Conservation (phyloP, 2,888 invertebrate genomes). For the Ceratothoa steindachneri region DNA sequence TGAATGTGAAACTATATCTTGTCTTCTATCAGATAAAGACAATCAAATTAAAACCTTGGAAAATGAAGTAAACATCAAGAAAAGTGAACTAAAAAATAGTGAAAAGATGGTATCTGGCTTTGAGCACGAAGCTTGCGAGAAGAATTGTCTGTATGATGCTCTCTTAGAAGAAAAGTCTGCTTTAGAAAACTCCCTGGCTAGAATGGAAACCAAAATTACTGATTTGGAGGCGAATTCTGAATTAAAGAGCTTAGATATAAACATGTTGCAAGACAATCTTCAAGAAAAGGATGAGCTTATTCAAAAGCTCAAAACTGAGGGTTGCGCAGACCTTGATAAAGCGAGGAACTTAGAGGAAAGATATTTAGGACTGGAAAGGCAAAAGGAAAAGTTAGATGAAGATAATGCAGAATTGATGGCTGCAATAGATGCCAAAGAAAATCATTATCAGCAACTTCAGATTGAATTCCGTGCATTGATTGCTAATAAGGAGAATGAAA, state of each 20-base stretch:
- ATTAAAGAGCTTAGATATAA: neutral
- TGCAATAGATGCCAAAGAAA: neutral
- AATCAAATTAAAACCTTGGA: conserved; percentile 56
- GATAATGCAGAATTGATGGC: neutral
- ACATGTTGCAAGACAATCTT: neutral
- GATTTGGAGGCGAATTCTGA: conserved; percentile 25
- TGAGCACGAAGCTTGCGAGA: conserved; percentile 52
- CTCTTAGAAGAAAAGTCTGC: conserved; percentile 43
- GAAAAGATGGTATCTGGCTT: conserved; percentile 52
- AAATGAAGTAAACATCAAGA: conserved; percentile 53
- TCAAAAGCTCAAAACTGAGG: neutral
- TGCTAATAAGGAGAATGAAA: neutral
- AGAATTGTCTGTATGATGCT: conserved; percentile 40
- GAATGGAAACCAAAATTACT: conserved; percentile 22
- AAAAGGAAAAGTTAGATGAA: neutral
- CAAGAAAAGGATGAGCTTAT: neutral
- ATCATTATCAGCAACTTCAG: neutral
- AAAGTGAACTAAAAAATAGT: conserved; percentile 44
- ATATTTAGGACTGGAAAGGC: neutral
- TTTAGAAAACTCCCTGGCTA: conserved; percentile 16
- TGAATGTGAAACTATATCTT: neutral
- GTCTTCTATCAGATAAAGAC: conserved; percentile 55
- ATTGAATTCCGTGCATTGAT: neutral
- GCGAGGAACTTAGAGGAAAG: neutral
- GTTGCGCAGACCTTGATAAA: neutral